These are phyloP conservation scores for Macroramphosus scolopax DNA, from an alignment of 2,797 vertebrate genomes.

Conservation along the genomic window DNA sequence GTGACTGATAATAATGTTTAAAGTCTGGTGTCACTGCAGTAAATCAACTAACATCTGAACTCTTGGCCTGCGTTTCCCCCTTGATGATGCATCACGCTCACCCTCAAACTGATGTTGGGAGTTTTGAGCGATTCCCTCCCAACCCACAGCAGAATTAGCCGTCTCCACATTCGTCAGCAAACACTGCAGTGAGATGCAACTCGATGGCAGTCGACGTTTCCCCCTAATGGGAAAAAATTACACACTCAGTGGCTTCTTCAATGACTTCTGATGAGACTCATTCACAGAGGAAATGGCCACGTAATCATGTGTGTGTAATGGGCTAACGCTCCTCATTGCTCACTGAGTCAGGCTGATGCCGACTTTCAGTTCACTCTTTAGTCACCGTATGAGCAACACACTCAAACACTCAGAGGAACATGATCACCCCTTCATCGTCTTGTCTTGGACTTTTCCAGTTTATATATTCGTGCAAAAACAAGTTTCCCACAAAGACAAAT, in stretches of 20 bases:
- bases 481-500: slow-evolving; percentile 31
- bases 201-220: slow-evolving; percentile 62
- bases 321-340: slow-evolving; percentile 77
- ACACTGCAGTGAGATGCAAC: slow-evolving; percentile 60
- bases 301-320: slow-evolving; percentile 81
- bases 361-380: slow-evolving; percentile 39
- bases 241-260: slow-evolving; percentile 79
- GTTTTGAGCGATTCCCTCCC: slow-evolving; percentile 59
- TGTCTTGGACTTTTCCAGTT: too few species aligned
- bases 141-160: slow-evolving; percentile 46
- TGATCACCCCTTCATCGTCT: too few species aligned
- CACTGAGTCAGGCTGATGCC: slow-evolving; percentile 64
- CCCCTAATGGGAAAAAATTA: slow-evolving; percentile 82
- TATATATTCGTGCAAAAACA: slow-evolving; percentile 24
- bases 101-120: slow-evolving; percentile 34
- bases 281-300: slow-evolving; percentile 74
- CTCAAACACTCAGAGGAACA: too few species aligned
- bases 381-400: slow-evolving; percentile 39
- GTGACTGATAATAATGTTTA: slow-evolving; percentile 49
- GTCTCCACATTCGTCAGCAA: slow-evolving; percentile 69
- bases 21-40: slow-evolving; percentile 39
- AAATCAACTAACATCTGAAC: slow-evolving; percentile 45
- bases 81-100: slow-evolving; percentile 28
- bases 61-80: slow-evolving; percentile 35
- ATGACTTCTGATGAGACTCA: slow-evolving; percentile 78